Evolutionary conservation across 2,888 invertebrate genomes (phyloP), one percentile per base, ranked within the genome.

Genomic region (Lamellibrachia satsuma): DNA sequence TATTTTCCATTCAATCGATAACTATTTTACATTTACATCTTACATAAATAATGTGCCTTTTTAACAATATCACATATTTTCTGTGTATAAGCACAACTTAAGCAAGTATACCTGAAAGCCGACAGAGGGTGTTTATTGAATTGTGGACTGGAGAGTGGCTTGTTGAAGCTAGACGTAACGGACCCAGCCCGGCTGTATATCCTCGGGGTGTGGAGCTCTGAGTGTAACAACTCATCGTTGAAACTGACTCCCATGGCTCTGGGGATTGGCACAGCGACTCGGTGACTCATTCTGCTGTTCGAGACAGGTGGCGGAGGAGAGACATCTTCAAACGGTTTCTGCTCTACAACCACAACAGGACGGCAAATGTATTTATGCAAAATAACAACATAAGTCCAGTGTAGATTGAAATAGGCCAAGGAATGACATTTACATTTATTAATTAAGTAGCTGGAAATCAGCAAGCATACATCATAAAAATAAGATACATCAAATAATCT

Each of bases 241-340:
- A 96, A 94, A 92, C 95, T 96, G 92, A 96, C 94, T 4, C 95
- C 96, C 22, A 95, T 95, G 52, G 96, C 96, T 93, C 95, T 95
- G 9, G 96, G 95, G 93, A 96, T 93, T 0, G 96, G 95, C 90
- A 95, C 95, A 2, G 96, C 95, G 93, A 95, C 94, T 15, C 96
- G 94, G 4, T 96, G 95, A 6, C 94, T 93, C 6, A 90, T 27
- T 27, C 92, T 57, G 52, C 92, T 91, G 91, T 90, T 75, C 6
- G 75, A 22, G 75, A n/a, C 7, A 92, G 27, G 93, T 1, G 52
- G 75, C 6, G 75, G 75, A 4, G 75, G 75, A n/a, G 75, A 75
- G 22, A 75, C 4, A n/a, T 55, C 55, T 7, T 75, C 75, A 75
- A 75, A 75, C 22, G 22, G 75, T 11, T 22, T 75, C 75, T 11